Conservation (phyloP, 2,888 invertebrate genomes). For the Abscondita cerata region DNA sequence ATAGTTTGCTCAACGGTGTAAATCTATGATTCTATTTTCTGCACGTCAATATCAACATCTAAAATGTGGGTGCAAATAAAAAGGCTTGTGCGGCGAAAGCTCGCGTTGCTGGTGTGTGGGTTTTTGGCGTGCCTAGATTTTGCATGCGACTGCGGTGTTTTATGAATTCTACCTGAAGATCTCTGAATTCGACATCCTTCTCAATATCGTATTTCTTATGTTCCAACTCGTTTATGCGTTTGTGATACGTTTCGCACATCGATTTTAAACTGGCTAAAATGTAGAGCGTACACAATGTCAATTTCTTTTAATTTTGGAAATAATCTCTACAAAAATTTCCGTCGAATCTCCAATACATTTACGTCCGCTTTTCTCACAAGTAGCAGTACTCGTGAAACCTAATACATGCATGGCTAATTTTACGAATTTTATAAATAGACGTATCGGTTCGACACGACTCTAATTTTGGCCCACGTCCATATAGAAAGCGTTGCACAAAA, state of each 20-base stretch:
- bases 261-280: constrained; percentile 55
- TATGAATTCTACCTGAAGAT: constrained; percentile 80
- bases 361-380: constrained; percentile 8
- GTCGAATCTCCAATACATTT: constrained; percentile 2
- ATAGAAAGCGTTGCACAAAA: not conserved
- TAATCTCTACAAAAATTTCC: not conserved
- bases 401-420: constrained; percentile 11
- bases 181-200: constrained; percentile 94
- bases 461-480: not conserved
- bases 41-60: too few species aligned
- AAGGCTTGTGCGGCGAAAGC: constrained; percentile 46
- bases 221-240: constrained; percentile 82
- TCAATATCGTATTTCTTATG: constrained; percentile 98
- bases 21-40: not conserved
- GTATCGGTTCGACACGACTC: not conserved
- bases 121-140: constrained; percentile 38
- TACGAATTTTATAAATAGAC: not conserved
- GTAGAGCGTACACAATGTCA: constrained; percentile 27
- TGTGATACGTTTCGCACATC: constrained; percentile 73
- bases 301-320: constrained; percentile 11
- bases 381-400: constrained; percentile 8
- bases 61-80: constrained; percentile 8
- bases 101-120: constrained; percentile 27
- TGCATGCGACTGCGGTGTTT: constrained; percentile 41
- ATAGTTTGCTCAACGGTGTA: constrained; percentile 9